A percentile compares a stretch with the other conserved stretches of the same genome.
Conservation (phyloP, 1,140 invertebrate species). For the honey bee (Apis mellifera) region Amel_HAv3.1 CM009936.2:3218001-3218500, state of each 20-base stretch:
- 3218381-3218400: neutral
- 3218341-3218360: neutral
- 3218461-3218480: neutral
- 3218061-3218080: constrained; percentile 42
- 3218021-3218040: constrained; percentile 62
- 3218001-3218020: constrained; percentile 55
- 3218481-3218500: neutral
- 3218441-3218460: neutral
- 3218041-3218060: constrained; percentile 53
- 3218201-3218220: neutral
- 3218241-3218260: neutral
- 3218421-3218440: neutral
- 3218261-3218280: neutral
- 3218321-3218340: neutral
- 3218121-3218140: neutral
- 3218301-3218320: neutral
- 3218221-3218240: neutral
- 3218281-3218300: neutral
- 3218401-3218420: neutral
- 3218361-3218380: neutral
- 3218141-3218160: constrained; percentile 11
- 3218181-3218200: neutral
- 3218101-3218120: constrained; percentile 30
- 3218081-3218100: constrained; percentile 64
- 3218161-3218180: constrained; percentile 42